A percentile compares a stretch with the other conserved stretches of the same genome.
Conservation (phyloP, 2,797 vertebrate genomes). For the Semotilus atromaculatus region DNA sequence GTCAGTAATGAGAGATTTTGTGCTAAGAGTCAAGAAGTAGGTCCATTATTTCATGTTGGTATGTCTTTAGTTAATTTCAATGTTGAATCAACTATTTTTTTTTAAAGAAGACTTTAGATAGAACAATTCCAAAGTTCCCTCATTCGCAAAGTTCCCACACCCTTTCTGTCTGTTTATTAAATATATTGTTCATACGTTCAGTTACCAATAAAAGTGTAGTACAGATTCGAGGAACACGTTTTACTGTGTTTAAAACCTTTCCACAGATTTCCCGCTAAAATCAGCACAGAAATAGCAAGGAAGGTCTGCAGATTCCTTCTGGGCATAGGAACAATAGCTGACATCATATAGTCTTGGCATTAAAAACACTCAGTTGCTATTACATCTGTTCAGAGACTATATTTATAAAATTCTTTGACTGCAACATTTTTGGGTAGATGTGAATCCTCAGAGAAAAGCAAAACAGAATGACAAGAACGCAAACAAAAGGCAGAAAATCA, state of each 20-base stretch:
- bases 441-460: neutral
- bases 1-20: constrained; percentile 54
- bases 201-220: neutral
- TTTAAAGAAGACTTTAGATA: neutral
- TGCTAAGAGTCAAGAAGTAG: constrained; percentile 9
- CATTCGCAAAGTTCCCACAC: neutral
- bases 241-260: neutral
- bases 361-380: neutral
- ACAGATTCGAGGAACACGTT: neutral
- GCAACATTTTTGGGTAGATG: neutral
- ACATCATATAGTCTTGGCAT: constrained; percentile 3
- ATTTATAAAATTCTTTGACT: neutral
- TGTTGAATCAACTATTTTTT: neutral
- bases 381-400: constrained; percentile 4
- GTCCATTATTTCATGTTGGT: neutral
- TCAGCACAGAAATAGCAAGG: neutral
- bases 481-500: neutral
- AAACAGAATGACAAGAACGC: constrained; percentile 2
- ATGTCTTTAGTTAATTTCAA: neutral
- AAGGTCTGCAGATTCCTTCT: neutral
- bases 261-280: neutral
- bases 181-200: neutral
- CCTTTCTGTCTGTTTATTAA: neutral
- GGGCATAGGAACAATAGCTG: neutral
- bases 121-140: neutral